A percentile compares a stretch with the other conserved stretches of the same genome.
phyloP scores from a whole-genome alignment of 2,797 vertebrate genomes.

The Echeneis naucrates region DNA sequence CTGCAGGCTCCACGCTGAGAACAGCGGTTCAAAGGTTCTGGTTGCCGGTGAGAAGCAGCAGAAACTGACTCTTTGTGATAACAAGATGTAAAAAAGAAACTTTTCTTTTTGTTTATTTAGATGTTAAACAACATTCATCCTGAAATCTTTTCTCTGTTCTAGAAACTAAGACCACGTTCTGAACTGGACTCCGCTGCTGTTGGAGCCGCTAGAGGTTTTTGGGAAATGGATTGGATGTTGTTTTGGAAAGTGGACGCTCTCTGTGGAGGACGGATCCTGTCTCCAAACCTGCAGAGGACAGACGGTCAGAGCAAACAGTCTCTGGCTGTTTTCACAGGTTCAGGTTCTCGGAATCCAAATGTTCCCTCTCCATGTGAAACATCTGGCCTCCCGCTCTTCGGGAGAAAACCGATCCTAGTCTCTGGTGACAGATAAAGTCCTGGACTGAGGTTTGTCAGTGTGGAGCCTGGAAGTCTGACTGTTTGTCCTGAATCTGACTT shows the following conservation, averaged over 20 bases:
- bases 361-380: background rate
- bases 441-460: too few relatives aligned
- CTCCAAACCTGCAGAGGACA: constrained; percentile 26
- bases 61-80: background rate
- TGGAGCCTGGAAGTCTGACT: background rate
- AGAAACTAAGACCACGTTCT: too few relatives aligned
- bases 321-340: background rate
- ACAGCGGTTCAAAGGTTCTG: background rate
- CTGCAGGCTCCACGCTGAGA: constrained; percentile 38
- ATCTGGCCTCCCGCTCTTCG: too few relatives aligned
- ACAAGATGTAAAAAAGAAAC: background rate
- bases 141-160: constrained; percentile 5
- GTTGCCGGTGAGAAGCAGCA: constrained; percentile 6
- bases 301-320: background rate
- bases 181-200: background rate
- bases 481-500: background rate
- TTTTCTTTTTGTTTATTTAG: constrained; percentile 1
- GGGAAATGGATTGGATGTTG: background rate
- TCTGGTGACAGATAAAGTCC: too few relatives aligned
- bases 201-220: background rate
- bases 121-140: constrained; percentile 43
- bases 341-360: background rate
- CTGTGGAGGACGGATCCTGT: constrained; percentile 21
- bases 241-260: constrained; percentile 19
- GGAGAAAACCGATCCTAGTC: too few relatives aligned